These are phyloP conservation scores for Masnerella sp. DNA, from an alignment of 2,888 invertebrate genomes.

Conservation along the genomic window DNA sequence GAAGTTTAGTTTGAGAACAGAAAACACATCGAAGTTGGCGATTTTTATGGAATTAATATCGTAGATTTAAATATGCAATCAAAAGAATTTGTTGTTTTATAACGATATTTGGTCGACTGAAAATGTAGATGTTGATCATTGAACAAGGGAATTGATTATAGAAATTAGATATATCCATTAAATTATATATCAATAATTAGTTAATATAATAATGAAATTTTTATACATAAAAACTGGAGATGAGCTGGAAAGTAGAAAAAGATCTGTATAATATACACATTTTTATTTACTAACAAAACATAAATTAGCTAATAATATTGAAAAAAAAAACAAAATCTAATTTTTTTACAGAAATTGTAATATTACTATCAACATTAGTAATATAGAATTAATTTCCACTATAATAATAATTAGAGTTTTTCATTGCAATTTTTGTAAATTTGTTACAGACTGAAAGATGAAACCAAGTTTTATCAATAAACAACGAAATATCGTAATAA, in stretches of 20 bases:
- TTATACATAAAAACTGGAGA: no score
- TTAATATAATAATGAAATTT: no score
- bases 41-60: conserved; percentile 26
- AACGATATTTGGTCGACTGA: conserved; percentile 24
- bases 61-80: conserved; percentile 27
- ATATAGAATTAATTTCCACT: no score
- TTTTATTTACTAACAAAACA: no score
- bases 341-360: no score
- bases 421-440: neutral
- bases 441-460: neutral
- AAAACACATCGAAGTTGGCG: conserved; percentile 19
- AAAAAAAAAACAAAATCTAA: no score
- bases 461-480: neutral
- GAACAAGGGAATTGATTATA: conserved; percentile 7
- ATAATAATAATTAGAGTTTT: neutral
- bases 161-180: no score
- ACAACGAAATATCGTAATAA: conserved; percentile 51
- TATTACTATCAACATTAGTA: no score
- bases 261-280: no score
- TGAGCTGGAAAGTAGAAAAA: no score
- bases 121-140: neutral
- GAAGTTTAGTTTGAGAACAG: conserved; percentile 12
- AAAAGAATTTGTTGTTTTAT: conserved; percentile 38
- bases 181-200: no score
- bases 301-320: no score